A percentile compares a stretch with the other conserved stretches of the same genome.
Conservation (phyloP, 2,888 invertebrate species). For the Archips crataeganus region DNA sequence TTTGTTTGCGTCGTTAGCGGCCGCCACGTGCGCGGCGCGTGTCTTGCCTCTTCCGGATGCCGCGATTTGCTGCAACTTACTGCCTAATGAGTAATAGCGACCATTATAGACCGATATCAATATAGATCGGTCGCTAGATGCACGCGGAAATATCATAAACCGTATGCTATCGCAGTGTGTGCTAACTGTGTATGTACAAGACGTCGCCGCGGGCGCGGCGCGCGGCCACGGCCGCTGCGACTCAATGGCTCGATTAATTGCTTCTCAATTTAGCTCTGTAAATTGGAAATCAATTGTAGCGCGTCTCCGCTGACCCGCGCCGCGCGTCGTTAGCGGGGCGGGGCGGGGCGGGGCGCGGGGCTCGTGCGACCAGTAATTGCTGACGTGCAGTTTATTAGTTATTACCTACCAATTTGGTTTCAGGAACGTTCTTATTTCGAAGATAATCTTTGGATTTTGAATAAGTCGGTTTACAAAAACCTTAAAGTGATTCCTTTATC, state of each 20-base stretch:
- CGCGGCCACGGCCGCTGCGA: slow-evolving; percentile 25
- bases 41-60: not conserved
- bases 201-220: not conserved
- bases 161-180: not conserved
- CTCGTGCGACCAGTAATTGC: not conserved
- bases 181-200: no score
- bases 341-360: not conserved
- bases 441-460: not conserved
- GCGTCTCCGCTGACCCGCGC: slow-evolving; percentile 25
- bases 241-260: slow-evolving; percentile 39
- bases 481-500: no score
- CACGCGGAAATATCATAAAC: not conserved
- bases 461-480: not conserved
- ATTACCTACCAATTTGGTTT: not conserved
- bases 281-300: slow-evolving; percentile 41
- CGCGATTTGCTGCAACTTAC: not conserved
- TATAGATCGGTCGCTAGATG: not conserved
- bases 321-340: not conserved
- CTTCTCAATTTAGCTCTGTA: slow-evolving; percentile 38
- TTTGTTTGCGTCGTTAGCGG: not conserved
- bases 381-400: not conserved
- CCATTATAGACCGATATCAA: not conserved
- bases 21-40: slow-evolving; percentile 11
- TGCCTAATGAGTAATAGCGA: not conserved
- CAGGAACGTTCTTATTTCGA: slow-evolving; percentile 3